Conservation (phyloP, 2,888 invertebrate species). For the Fissipunctia ypsillon region DNA sequence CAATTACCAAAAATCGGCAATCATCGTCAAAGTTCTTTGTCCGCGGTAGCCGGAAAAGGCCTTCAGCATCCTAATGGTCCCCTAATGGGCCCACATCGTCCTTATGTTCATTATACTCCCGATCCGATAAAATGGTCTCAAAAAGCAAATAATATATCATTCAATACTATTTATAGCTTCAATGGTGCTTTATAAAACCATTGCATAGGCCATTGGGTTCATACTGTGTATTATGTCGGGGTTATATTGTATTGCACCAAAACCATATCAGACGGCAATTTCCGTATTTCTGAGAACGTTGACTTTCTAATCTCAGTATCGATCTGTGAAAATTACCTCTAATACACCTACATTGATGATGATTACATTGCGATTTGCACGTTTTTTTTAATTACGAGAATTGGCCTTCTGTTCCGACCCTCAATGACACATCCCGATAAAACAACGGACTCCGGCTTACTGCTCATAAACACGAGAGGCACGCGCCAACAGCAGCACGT, state of each 20-base stretch:
- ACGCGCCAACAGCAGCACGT: too few relatives aligned
- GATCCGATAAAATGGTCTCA: constrained; percentile 26
- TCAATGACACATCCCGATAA: background rate
- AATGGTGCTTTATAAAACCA: background rate
- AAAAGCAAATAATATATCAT: constrained; percentile 30
- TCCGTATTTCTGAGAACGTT: too few relatives aligned
- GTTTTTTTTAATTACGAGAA: too few relatives aligned
- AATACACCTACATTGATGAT: too few relatives aligned
- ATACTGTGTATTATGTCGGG: background rate
- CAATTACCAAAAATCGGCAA: constrained; percentile 48
- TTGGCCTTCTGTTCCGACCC: background rate
- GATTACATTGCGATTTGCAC: too few relatives aligned
- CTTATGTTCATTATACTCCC: constrained; percentile 34
- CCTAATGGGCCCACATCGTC: constrained; percentile 29
- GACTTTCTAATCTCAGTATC: too few relatives aligned
- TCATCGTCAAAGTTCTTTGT: constrained; percentile 39
- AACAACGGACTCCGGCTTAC: background rate
- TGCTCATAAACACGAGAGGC: too few relatives aligned
- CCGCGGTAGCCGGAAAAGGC: constrained; percentile 28
- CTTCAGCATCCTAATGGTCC: constrained; percentile 35
- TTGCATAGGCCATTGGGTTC: constrained; percentile 4
- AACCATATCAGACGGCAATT: background rate
- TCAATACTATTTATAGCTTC: constrained; percentile 8
- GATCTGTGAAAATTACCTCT: too few relatives aligned
- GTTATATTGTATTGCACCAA: background rate